Percentiles rank a stretch among this genome's conserved stretches.
phyloP scores from a whole-genome alignment of 2,888 invertebrate species.

The Camptogramma bilineatum region DNA sequence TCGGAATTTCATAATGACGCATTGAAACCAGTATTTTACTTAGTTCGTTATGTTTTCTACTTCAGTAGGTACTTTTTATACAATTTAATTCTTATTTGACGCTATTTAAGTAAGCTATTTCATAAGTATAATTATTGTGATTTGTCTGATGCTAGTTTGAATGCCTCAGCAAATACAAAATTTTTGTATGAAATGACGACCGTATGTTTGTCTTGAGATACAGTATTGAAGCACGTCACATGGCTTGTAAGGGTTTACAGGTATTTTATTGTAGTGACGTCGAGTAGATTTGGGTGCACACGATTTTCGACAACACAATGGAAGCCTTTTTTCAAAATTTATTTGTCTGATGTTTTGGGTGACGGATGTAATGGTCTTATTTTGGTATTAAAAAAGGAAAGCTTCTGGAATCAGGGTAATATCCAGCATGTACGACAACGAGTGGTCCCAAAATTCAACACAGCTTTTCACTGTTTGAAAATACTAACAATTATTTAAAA shows the following conservation, averaged over 20 bases:
- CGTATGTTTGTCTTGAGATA: constrained; percentile 53
- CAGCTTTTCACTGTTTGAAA: constrained; percentile 54
- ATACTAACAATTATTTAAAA: constrained; percentile 53
- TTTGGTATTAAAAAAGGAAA: not conserved
- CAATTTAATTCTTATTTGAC: too few relatives aligned
- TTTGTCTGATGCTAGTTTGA: constrained; percentile 15
- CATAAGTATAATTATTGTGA: not conserved
- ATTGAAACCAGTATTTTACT: constrained; percentile 16
- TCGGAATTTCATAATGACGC: constrained; percentile 54
- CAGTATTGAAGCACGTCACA: constrained; percentile 62
- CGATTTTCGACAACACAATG: constrained; percentile 45
- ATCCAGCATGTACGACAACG: constrained; percentile 52
- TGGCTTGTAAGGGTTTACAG: constrained; percentile 58
- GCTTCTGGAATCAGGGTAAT: constrained; percentile 6
- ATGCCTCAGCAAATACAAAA: constrained; percentile 12
- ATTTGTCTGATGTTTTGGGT: constrained; percentile 31
- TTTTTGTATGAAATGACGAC: constrained; percentile 56
- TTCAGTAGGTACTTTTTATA: too few relatives aligned
- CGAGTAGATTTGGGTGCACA: constrained; percentile 56
- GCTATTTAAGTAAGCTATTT: too few relatives aligned
- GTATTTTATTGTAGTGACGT: constrained; percentile 59
- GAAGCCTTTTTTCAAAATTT: constrained; percentile 34
- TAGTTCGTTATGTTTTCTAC: too few relatives aligned
- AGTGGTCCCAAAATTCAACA: constrained; percentile 47
- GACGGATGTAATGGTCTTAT: constrained; percentile 39